phyloP scores from a whole-genome alignment of 2,797 vertebrate species.

The Pagetopsis macropterus region DNA sequence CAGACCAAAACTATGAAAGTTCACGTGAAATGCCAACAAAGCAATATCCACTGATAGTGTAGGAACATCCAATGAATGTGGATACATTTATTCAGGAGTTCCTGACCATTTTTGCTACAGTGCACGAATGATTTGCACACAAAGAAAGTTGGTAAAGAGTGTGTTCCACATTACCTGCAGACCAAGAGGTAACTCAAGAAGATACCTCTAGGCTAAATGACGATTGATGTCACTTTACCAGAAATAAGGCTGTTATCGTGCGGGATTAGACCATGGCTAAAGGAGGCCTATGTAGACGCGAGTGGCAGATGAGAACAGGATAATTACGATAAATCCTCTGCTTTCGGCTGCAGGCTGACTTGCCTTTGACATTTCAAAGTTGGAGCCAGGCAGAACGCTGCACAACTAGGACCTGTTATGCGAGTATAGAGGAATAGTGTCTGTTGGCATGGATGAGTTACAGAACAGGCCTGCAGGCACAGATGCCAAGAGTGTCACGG shows the following conservation, averaged over 20 bases:
- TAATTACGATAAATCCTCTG: slow-evolving; percentile 67
- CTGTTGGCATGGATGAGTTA: background rate
- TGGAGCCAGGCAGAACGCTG: slow-evolving; percentile 25
- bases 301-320: slow-evolving; percentile 57
- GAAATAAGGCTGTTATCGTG: slow-evolving; percentile 58
- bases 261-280: slow-evolving; percentile 37
- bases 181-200: slow-evolving; percentile 11
- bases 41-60: slow-evolving; percentile 1
- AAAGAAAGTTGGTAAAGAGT: background rate
- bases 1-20: background rate
- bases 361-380: slow-evolving; percentile 62
- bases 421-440: slow-evolving; percentile 8
- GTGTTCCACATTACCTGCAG: slow-evolving; percentile 12
- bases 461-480: no score
- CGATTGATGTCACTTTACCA: slow-evolving; percentile 64
- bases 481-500: no score
- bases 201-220: slow-evolving; percentile 16
- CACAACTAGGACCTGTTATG: slow-evolving; percentile 47
- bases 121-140: slow-evolving; percentile 1
- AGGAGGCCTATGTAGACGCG: slow-evolving; percentile 42
- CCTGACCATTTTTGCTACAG: background rate
- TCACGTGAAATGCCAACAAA: background rate
- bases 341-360: slow-evolving; percentile 59
- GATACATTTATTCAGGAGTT: no score
- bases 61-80: slow-evolving; percentile 7